phyloP scores from a whole-genome alignment of 2,888 invertebrate genomes.

The Caenorhabditis imperialis region DNA sequence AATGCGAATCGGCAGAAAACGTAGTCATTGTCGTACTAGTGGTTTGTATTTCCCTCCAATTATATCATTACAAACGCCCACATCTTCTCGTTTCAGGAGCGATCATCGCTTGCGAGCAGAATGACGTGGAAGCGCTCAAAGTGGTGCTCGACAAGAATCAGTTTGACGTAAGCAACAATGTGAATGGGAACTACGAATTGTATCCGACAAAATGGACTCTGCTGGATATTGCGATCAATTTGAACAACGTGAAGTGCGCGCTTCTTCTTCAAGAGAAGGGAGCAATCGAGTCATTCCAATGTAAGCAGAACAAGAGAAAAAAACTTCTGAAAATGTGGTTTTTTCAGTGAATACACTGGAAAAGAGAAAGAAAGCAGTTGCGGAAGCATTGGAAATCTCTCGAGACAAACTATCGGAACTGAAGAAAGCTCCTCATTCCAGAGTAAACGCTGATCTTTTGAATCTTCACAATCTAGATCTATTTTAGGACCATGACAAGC shows the following conservation, averaged over 20 bases:
- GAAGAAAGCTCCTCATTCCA: slow-evolving; percentile 43
- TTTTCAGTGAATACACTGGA: slow-evolving; percentile 62
- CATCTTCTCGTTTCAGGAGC: slow-evolving; percentile 58
- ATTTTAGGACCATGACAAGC: slow-evolving; percentile 43
- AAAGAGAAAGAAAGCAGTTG: slow-evolving; percentile 54
- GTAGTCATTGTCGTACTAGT: too few species aligned
- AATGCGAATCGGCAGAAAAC: too few species aligned
- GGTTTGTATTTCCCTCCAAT: too few species aligned
- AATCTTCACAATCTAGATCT: too few species aligned
- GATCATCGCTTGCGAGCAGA: slow-evolving; percentile 95
- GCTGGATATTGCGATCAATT: slow-evolving; percentile 92
- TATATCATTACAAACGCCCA: too few species aligned
- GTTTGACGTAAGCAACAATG: slow-evolving; percentile 89
- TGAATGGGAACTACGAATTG: slow-evolving; percentile 80
- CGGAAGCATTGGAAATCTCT: slow-evolving; percentile 53
- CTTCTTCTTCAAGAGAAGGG: slow-evolving; percentile 87
- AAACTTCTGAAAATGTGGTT: not conserved
- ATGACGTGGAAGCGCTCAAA: slow-evolving; percentile 91
- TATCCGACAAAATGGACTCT: slow-evolving; percentile 83
- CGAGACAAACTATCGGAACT: slow-evolving; percentile 34
- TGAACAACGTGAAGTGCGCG: slow-evolving; percentile 89
- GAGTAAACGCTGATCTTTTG: too few species aligned
- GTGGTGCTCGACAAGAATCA: slow-evolving; percentile 92
- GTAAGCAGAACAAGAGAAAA: slow-evolving; percentile 7
- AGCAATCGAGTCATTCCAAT: slow-evolving; percentile 79